Evolutionary conservation across 2,888 invertebrate species (phyloP), one percentile per base, ranked within the genome.

Genomic region (Incurvaria masculella): DNA sequence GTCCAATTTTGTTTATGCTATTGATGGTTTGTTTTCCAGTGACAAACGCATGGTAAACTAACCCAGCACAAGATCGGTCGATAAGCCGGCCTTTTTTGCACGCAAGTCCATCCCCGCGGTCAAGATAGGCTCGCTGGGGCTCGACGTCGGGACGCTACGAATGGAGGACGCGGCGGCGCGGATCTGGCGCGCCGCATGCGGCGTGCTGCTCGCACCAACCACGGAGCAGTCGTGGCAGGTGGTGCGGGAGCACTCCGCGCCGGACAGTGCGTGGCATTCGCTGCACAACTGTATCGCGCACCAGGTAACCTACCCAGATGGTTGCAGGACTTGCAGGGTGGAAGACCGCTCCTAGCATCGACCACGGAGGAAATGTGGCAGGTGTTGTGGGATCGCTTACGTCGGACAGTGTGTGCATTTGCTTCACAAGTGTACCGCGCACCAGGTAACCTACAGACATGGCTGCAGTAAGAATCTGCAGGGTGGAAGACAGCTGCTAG

Each of bases 241-340:
- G 55, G 57, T 78, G 27, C 63, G 61, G 1, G 63, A 62, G 0
- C 55, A 64, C 10, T 65, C 72, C 0, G 66, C 72, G 0, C 59
- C 69, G 0, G 69, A 71, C 52, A 57, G 59, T 6, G 56, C 70
- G 39, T 78, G 76, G 76, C 76, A 76, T 50, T 72, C 73, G 2
- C 61, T 78, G 0, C 58, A 65, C 48, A 73, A 76, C 61, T 76
- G 76, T 46, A 68, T 74, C 11, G 68, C 71, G 18, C 71, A 76
- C 51, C 76, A 76, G 68, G 76, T 73, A 44, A n/a, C 6, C 42
- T n/a, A 18, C 4, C n/a, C 20, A 42, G 18, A 42, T 17, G 5
- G 18, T 38, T 6, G 17, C 17, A 6, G n/a, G 16, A 4, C 4
- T 38, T 27, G 40, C 6, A 5, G 6, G 5, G 6, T 4, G 40